Evolutionary conservation across 2,113 vertebrate genomes (phyloP).

Genomic region (Zosterops japonicus): DNA sequence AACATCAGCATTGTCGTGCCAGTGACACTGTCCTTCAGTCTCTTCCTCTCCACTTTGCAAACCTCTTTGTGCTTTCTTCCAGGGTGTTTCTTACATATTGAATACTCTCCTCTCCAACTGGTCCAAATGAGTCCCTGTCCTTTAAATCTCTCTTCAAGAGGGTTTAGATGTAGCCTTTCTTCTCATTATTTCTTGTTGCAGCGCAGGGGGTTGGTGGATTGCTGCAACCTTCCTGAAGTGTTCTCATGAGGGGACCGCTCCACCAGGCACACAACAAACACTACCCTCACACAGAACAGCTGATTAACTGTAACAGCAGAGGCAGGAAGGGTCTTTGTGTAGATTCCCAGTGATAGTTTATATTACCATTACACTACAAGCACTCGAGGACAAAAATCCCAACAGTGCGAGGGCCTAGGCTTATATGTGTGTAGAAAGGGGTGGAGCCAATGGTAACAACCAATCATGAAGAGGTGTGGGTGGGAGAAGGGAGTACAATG

Average conservation of each 20-base stretch:
- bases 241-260: not conserved
- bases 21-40: not conserved
- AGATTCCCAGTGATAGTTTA: no score
- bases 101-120: not conserved
- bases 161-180: not conserved
- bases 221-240: not conserved
- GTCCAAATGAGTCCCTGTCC: not conserved
- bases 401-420: not conserved
- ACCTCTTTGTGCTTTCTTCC: not conserved
- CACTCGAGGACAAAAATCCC: fast-evolving
- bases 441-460: not conserved
- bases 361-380: not conserved
- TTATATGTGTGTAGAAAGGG: not conserved
- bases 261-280: not conserved
- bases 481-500: not conserved
- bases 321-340: not conserved
- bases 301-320: not conserved
- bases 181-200: not conserved
- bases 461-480: not conserved
- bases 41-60: not conserved
- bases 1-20: not conserved
- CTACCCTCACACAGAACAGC: not conserved
- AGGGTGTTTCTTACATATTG: not conserved
- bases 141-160: not conserved
- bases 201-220: not conserved